Base-by-base conservation (phyloP, 2,797 vertebrate genomes). In the Prunella strophiata region DNA sequence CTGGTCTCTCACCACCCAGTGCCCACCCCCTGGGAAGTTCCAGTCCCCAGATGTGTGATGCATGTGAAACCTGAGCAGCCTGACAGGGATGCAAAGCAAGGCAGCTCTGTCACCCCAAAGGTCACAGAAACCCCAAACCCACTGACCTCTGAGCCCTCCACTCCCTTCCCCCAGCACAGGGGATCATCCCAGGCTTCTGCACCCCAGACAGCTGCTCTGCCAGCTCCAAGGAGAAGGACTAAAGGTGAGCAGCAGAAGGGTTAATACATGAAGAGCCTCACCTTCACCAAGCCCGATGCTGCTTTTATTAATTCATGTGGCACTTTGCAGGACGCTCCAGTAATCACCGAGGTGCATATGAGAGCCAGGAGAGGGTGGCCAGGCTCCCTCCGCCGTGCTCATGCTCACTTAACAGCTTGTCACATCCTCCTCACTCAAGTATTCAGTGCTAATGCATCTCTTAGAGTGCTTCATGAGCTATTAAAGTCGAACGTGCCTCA, bases 381-480 rank as follows among this genome's bases (percentile, higher is more conserved):
- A 1, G 72, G 50, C 88, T 78, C 6, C 0, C 48, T 26, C 55
- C 0, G 2, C 59, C 0, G 2, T 52, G 86, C 92, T 92, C 25
- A 1, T 43, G 71, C 78, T 91, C 68, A 61, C 86, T 95, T 95
- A 96, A 81, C 88, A 87, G 92, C 94, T 93, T 94, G 86, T 96
- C 95, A 94, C 92, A 96, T 92, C 91, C 92, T 96, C 92, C 91
- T 89, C 84, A 89, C 95, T 96, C 94, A 96, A 92, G 91, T 94
- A 96, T 95, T 95, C 93, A 96, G 93, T 82, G 93, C 94, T 96
- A 96, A 97, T 95, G 96, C 93, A 92, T 89, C 92, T 91, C 94
- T 95, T 94, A 91, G 95, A 97, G 92, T 94, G 94, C 89, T 96
- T 94, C 95, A 96, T 88, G 89, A 96, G 94, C 94, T 95, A 95